A percentile compares a stretch with the other conserved stretches of the same genome.
phyloP scores from a whole-genome alignment of 2,888 invertebrate genomes.

The Apamea monoglypha region DNA sequence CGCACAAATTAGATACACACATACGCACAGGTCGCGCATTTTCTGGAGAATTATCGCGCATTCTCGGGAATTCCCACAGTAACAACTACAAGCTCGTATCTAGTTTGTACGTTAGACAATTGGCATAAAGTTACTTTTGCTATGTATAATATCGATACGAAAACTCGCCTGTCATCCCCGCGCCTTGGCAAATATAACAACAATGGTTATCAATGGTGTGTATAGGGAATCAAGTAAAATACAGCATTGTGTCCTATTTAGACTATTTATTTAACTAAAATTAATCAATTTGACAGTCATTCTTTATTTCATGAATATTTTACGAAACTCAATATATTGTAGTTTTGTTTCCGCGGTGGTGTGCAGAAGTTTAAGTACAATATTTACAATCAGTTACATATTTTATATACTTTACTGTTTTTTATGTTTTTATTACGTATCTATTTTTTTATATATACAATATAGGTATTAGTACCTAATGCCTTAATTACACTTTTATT shows the following conservation, averaged over 20 bases:
- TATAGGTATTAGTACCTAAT: conserved; percentile 55
- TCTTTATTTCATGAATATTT: conserved; percentile 44
- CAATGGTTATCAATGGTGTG: too few relatives aligned
- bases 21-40: too few relatives aligned
- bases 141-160: too few relatives aligned
- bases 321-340: conserved; percentile 43
- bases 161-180: background rate
- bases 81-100: too few relatives aligned
- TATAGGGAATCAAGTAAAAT: conserved; percentile 14
- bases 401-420: conserved; percentile 51
- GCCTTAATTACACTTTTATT: conserved; percentile 44
- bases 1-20: too few relatives aligned
- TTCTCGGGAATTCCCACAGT: too few relatives aligned
- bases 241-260: conserved; percentile 20
- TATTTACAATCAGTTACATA: conserved; percentile 52
- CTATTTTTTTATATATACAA: conserved; percentile 65
- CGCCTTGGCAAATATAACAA: background rate
- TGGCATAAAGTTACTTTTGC: too few relatives aligned
- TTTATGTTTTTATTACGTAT: conserved; percentile 46
- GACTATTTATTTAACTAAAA: conserved; percentile 57
- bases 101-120: too few relatives aligned
- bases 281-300: conserved; percentile 60
- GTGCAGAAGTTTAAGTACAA: conserved; percentile 55
- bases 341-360: conserved; percentile 39
- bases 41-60: too few relatives aligned